Evolutionary conservation across 2,113 vertebrate genomes (phyloP).

Genomic region (Peromyscus californicus): DNA sequence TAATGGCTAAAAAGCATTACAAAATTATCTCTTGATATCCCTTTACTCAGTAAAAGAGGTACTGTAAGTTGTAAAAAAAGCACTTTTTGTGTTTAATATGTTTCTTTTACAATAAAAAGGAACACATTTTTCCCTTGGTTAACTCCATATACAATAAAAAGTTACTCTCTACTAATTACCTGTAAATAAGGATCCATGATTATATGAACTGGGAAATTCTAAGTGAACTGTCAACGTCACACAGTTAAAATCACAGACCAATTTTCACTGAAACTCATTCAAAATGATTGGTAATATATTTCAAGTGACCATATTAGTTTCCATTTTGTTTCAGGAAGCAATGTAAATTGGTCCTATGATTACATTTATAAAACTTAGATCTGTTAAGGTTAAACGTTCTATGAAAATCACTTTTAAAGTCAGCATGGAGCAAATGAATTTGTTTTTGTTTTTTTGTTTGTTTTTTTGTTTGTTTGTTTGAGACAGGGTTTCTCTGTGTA

Average conservation of each 20-base stretch:
- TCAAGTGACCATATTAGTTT: conserved; percentile 35
- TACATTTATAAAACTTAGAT: conserved; percentile 56
- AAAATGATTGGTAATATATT: conserved; percentile 50
- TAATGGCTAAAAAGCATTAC: conserved; percentile 44
- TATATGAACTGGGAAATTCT: conserved; percentile 37
- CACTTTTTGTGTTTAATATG: conserved; percentile 33
- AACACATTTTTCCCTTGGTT: conserved; percentile 1
- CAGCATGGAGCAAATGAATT: conserved; percentile 43
- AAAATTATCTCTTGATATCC: conserved; percentile 8
- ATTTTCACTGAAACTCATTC: conserved; percentile 51
- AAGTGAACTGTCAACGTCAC: conserved; percentile 37
- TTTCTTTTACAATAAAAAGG: conserved; percentile 27
- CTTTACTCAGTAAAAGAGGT: conserved; percentile 45
- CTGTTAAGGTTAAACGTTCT: conserved; percentile 10
- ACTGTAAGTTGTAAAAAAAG: conserved; percentile 24
- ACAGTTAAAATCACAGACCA: conserved; percentile 28
- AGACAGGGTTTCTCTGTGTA: too few relatives aligned
- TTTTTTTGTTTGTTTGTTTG: too few relatives aligned
- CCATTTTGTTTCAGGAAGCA: conserved; percentile 59
- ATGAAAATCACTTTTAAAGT: conserved; percentile 43
- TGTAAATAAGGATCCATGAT: conserved; percentile 41
- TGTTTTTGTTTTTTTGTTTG: too few relatives aligned
- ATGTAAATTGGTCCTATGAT: not conserved
- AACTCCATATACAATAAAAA: not conserved
- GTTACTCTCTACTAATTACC: conserved; percentile 12